Conservation (phyloP, 2,888 invertebrate genomes). For the Torymus aiolomorphi region DNA sequence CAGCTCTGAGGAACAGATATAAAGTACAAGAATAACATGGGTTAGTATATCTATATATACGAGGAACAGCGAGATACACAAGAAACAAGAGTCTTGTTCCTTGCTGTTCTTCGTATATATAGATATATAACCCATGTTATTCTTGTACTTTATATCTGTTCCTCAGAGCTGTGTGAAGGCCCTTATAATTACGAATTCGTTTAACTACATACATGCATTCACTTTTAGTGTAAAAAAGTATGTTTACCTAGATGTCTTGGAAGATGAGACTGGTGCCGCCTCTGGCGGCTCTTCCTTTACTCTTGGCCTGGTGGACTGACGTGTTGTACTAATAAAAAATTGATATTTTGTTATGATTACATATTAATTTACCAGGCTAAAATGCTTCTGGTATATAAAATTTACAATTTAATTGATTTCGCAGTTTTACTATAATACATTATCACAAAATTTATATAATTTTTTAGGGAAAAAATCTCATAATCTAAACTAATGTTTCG, state of each 20-base stretch:
- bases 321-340: slow-evolving; percentile 75
- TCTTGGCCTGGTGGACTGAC: slow-evolving; percentile 75
- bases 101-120: too few relatives aligned
- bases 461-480: too few relatives aligned
- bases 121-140: too few relatives aligned
- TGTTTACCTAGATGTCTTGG: slow-evolving; percentile 76
- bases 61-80: too few relatives aligned
- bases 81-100: too few relatives aligned
- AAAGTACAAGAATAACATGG: too few relatives aligned
- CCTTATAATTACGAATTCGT: slow-evolving; percentile 35
- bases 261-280: slow-evolving; percentile 74
- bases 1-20: too few relatives aligned
- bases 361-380: slow-evolving; percentile 61
- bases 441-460: slow-evolving; percentile 43
- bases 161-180: too few relatives aligned
- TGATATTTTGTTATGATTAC: slow-evolving; percentile 70
- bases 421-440: slow-evolving; percentile 43
- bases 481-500: slow-evolving; percentile 10
- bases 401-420: slow-evolving; percentile 47
- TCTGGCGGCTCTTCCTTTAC: slow-evolving; percentile 76
- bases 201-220: slow-evolving; percentile 66
- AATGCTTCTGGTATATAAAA: slow-evolving; percentile 54
- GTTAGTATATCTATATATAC: too few relatives aligned
- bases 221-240: slow-evolving; percentile 68
- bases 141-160: too few relatives aligned